Evolutionary conservation across 2,888 invertebrate genomes (phyloP).

Genomic region (Meteorus colon): DNA sequence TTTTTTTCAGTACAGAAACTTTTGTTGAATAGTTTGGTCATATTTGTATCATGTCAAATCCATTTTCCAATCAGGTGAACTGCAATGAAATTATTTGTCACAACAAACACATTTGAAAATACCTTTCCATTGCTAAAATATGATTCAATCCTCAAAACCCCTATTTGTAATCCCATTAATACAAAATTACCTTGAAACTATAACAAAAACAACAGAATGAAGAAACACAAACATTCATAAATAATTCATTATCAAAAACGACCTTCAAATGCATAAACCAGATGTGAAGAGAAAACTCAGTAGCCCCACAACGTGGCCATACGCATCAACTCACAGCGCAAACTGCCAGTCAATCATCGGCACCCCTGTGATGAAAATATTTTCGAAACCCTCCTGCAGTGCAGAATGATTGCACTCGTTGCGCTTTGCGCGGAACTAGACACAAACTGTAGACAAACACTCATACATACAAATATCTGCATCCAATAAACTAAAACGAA

Average conservation of each 20-base stretch:
- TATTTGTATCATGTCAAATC: no score
- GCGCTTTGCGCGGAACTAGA: conserved; percentile 38
- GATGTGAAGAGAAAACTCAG: conserved; percentile 33
- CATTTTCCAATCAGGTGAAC: no score
- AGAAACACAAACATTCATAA: neutral
- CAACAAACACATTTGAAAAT: no score
- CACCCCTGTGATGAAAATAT: conserved; percentile 36
- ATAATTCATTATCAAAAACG: neutral
- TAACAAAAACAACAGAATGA: neutral
- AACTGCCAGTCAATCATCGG: conserved; percentile 41
- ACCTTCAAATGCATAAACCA: neutral
- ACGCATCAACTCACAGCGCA: conserved; percentile 25
- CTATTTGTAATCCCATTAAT: neutral
- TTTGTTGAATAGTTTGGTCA: no score
- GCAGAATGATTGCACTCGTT: conserved; percentile 51
- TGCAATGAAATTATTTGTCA: no score
- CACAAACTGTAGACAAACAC: conserved; percentile 20
- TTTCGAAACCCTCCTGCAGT: conserved; percentile 14
- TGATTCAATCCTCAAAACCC: no score
- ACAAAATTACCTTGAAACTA: neutral
- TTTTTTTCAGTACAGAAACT: no score
- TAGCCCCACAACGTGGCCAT: conserved; percentile 54
- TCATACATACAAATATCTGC: neutral
- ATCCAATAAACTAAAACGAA: neutral
- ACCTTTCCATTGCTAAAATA: no score